Percentiles rank a stretch among this genome's conserved stretches.
phyloP scores from a whole-genome alignment of 2,888 invertebrate genomes.

The Phorcus lineatus region DNA sequence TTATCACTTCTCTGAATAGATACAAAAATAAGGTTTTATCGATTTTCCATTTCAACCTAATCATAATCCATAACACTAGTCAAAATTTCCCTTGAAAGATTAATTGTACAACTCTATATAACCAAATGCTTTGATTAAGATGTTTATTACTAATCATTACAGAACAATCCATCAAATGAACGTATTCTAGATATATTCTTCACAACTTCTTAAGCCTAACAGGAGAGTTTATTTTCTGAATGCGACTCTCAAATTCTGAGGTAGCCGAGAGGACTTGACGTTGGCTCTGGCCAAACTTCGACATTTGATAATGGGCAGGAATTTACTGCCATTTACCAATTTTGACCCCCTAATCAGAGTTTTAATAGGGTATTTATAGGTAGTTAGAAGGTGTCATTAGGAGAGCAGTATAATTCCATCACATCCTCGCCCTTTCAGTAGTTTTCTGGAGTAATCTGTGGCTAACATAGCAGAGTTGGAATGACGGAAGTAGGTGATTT shows the following conservation, averaged over 20 bases:
- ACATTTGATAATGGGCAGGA: not conserved
- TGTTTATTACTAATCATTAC: no score
- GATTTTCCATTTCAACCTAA: no score
- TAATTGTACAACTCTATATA: no score
- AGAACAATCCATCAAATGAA: no score
- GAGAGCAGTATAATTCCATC: conserved; percentile 2
- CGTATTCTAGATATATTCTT: not conserved
- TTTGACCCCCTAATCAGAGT: conserved; percentile 2
- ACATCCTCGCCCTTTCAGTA: not conserved
- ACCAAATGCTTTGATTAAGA: no score
- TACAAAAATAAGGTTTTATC: no score
- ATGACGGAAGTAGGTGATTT: not conserved
- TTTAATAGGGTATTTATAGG: conserved; percentile 23
- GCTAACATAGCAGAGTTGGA: not conserved
- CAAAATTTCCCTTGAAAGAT: no score
- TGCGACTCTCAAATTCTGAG: not conserved
- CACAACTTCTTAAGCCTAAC: not conserved
- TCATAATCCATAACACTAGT: no score
- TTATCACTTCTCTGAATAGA: no score
- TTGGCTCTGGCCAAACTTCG: not conserved
- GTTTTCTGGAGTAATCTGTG: not conserved
- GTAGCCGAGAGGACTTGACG: not conserved
- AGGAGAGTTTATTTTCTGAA: not conserved
- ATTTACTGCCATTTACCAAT: conserved; percentile 2
- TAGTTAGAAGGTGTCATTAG: conserved; percentile 13